Percentiles rank a stretch among this genome's conserved stretches.
Evolutionary conservation across 2,113 vertebrate genomes (phyloP).

Genomic region (Psettodes erumei): DNA sequence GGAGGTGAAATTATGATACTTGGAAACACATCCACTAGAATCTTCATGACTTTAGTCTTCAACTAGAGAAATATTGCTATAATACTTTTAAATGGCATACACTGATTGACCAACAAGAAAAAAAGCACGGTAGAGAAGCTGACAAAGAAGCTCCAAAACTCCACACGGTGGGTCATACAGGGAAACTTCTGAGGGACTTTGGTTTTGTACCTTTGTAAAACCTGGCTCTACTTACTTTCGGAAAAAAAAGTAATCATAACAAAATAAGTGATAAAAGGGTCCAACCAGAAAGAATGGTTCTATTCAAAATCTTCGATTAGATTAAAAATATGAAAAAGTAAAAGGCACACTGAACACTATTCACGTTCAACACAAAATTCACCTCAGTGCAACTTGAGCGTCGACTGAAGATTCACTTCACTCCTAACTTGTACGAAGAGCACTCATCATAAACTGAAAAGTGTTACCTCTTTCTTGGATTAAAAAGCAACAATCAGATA

Average conservation of each 20-base stretch:
- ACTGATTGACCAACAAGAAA: slow-evolving; percentile 77
- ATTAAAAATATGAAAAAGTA: slow-evolving; percentile 71
- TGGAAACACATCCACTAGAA: slow-evolving; percentile 81
- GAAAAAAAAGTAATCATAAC: slow-evolving; percentile 64
- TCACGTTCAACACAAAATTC: slow-evolving; percentile 85
- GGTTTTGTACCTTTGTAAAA: slow-evolving; percentile 90
- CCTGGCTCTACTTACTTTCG: slow-evolving; percentile 83
- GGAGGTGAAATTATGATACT: slow-evolving; percentile 80
- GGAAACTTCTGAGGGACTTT: slow-evolving; percentile 92
- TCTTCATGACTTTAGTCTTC: slow-evolving; percentile 79
- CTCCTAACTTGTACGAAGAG: slow-evolving; percentile 88
- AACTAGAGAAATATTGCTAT: slow-evolving; percentile 94
- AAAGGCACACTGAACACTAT: slow-evolving; percentile 92
- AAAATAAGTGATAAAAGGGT: slow-evolving; percentile 69
- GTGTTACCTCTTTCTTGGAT: slow-evolving; percentile 52
- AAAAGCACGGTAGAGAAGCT: slow-evolving; percentile 71
- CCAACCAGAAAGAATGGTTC: slow-evolving; percentile 50
- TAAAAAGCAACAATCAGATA: slow-evolving; percentile 62
- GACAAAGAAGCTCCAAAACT: slow-evolving; percentile 77
- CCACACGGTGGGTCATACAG: slow-evolving; percentile 90
- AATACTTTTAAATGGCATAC: slow-evolving; percentile 89
- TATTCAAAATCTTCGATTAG: slow-evolving; percentile 70
- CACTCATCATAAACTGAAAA: slow-evolving; percentile 51
- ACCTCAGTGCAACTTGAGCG: slow-evolving; percentile 61
- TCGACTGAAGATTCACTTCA: slow-evolving; percentile 82